Evolutionary conservation across 2,888 invertebrate species (phyloP), one percentile per base, ranked within the genome.

Genomic region (Entomobrya multifasciata): DNA sequence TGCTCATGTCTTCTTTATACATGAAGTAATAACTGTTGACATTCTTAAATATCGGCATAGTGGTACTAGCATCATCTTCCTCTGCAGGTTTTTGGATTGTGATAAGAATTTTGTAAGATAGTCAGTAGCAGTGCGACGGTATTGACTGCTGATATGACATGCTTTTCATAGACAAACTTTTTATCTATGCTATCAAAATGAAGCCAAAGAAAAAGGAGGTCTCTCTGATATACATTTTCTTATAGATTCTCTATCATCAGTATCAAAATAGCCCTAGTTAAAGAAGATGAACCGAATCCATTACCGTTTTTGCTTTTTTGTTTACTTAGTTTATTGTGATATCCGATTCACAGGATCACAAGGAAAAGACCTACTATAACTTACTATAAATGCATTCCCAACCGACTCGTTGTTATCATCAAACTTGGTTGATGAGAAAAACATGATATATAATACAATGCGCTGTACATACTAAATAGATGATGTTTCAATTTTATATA

Each of bases 321-420:
- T 85, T 85, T 85, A 79, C 85, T 47, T 60, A 78, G 78, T 85
- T 85, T 85, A 85, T 85, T 85, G 85, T 85, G 85, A 78, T 85
- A 85, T 85, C 85, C 85, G 78, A 70, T 78, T 78, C 76, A 72
- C 81, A 27, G 81, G 57, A 80, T 70, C 81, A 70, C 70, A 70
- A 15, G 52, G 49, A 70, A 72, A 25, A 36, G 25, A 20, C 25
- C 41, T 36, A 36, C 36, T n/a, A n/a, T n/a, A n/a, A 36, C 36
- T 6, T 8, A 36, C 4, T 6, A 36, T 36, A 36, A 4, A 36
- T 36, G 36, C 36, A 4, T 36, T 36, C 36, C 4, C 36, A 36
- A 36, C 36, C 44, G 41, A 41, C 17, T 20, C n/a, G 13, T 13
- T 67, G 4, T 67, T 20, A 67, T 44, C 67, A 44, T 41, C 67